Conservation (phyloP, 2,797 vertebrate species). For the Carcharodon carcharias region DNA sequence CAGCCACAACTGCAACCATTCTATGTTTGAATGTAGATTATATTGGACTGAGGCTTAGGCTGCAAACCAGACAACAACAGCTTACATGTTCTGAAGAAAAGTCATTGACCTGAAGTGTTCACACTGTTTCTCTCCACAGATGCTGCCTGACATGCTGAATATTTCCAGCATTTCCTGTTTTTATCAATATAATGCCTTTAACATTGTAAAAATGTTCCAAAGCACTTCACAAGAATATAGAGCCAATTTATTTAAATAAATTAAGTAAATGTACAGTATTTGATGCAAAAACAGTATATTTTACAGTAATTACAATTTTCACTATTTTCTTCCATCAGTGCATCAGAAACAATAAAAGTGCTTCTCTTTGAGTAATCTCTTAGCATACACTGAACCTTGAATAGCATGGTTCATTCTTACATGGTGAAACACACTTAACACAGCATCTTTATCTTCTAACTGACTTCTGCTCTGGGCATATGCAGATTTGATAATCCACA, state of each 20-base stretch:
- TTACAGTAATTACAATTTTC: not conserved
- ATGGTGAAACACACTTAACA: not conserved
- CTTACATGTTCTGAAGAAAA: not conserved
- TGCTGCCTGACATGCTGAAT: no score
- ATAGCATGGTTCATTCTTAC: not conserved
- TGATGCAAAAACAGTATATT: not conserved
- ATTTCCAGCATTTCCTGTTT: not conserved
- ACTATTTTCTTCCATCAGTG: not conserved
- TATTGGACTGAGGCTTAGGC: not conserved
- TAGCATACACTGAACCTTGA: not conserved
- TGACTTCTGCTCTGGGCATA: not conserved
- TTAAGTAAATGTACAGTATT: not conserved
- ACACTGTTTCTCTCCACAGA: no score
- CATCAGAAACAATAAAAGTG: not conserved
- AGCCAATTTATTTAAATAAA: not conserved
- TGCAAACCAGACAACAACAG: not conserved
- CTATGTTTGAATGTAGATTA: not conserved
- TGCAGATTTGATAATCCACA: not conserved
- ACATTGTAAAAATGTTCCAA: not conserved
- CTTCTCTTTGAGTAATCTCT: not conserved
- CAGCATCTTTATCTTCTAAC: not conserved
- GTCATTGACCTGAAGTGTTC: no score
- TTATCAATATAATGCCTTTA: not conserved
- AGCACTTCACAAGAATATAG: not conserved
- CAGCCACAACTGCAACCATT: not conserved